A percentile compares a stretch with the other conserved stretches of the same genome.
phyloP scores from a whole-genome alignment of 2,113 vertebrate species.

The Caranx ignobilis region DNA sequence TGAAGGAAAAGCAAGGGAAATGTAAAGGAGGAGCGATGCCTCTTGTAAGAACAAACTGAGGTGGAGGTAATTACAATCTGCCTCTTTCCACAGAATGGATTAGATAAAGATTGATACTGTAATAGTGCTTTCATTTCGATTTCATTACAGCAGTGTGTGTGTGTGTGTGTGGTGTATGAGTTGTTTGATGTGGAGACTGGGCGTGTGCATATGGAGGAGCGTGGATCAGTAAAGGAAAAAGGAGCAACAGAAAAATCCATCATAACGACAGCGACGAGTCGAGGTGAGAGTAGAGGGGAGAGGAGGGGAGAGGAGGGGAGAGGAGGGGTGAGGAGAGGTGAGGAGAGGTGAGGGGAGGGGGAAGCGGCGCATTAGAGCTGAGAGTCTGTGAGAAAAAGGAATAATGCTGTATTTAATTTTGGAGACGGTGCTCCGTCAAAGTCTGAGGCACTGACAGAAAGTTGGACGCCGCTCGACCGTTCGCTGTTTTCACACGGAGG shows the following conservation, averaged over 20 bases:
- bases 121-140: conserved; percentile 61
- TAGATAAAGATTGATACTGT: conserved; percentile 69
- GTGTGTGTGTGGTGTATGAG: conserved; percentile 17
- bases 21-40: conserved; percentile 33
- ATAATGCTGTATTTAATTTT: conserved; percentile 44
- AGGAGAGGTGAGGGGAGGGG: conserved; percentile 12
- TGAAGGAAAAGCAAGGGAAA: conserved; percentile 18
- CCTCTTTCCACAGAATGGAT: conserved; percentile 46
- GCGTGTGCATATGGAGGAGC: conserved; percentile 12
- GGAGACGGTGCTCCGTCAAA: conserved; percentile 28
- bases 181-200: conserved; percentile 17
- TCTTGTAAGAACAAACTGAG: conserved; percentile 44
- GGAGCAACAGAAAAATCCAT: conserved; percentile 38
- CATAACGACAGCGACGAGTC: conserved; percentile 49
- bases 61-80: conserved; percentile 61
- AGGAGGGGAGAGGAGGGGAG: too few relatives aligned
- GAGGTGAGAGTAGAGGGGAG: neutral
- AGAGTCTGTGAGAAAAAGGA: conserved; percentile 32
- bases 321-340: neutral
- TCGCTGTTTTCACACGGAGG: conserved; percentile 2
- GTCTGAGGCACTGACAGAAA: conserved; percentile 28
- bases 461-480: neutral
- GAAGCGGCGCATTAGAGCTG: conserved; percentile 38
- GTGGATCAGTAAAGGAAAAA: conserved; percentile 25
- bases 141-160: conserved; percentile 36